A percentile compares a stretch with the other conserved stretches of the same genome.
These are phyloP conservation scores for Ceyx melanurus DNA, from an alignment of 2,113 vertebrate species.

Conservation along the genomic window DNA sequence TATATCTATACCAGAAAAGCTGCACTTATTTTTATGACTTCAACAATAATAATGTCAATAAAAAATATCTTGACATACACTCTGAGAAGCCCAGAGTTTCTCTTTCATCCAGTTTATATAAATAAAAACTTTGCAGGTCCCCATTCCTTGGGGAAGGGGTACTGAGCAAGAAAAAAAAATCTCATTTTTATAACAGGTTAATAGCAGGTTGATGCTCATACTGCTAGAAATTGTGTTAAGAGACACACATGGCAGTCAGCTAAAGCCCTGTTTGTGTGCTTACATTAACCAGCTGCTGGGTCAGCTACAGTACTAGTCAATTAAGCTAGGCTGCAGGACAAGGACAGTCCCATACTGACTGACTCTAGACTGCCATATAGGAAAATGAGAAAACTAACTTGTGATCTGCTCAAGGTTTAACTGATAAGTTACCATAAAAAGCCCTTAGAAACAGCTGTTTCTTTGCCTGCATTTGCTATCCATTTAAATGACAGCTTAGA, in stretches of 20 bases:
- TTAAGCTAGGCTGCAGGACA: background rate
- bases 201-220: background rate
- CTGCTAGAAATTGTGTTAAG: background rate
- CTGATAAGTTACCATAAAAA: background rate
- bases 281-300: background rate
- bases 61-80: background rate
- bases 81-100: background rate
- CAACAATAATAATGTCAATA: background rate
- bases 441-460: background rate
- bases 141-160: background rate
- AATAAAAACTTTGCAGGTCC: background rate
- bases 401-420: background rate
- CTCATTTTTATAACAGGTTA: background rate
- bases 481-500: background rate
- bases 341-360: background rate
- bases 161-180: background rate
- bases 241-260: background rate
- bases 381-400: background rate
- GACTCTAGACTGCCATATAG: background rate
- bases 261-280: background rate
- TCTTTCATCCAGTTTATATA: background rate
- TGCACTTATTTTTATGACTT: background rate
- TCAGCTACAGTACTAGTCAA: background rate
- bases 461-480: background rate
- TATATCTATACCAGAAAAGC: background rate